Evolutionary conservation across 2,797 vertebrate species (phyloP), one percentile per base, ranked within the genome.

Genomic region (Rhincodon typus): DNA sequence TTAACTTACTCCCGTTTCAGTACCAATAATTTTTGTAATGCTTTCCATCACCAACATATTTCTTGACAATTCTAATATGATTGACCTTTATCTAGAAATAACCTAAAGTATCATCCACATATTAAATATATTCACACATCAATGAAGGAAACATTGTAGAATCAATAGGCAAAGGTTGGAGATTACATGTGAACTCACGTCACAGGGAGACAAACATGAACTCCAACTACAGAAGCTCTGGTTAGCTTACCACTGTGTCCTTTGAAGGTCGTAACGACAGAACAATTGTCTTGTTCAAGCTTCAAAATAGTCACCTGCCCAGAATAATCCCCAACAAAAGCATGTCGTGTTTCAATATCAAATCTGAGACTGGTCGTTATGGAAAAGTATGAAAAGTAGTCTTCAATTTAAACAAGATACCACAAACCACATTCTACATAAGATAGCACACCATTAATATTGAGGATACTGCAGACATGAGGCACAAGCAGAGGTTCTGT

Each of bases 221-320:
- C 57, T 95, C 38, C 74, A 34, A 19, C 46, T 13, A 34, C 42
- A 95, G 1, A 57, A 69, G 70, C 27, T 53, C 46, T 53, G 46
- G 23, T 77, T 46, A 77, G 70, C 94, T 96, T 97, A 99, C 99
- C 99, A 96, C 99, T 99, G 97, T 99, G 99, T 96, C 99, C 99
- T 97, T 99, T 99, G 97, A 99, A 99, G 4, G 99, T 99, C 0
- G 99, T 99, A 96, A 99, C 98, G 96, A 99, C 97, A 96, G 98
- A 98, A 97, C 99, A 99, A 97, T 97, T 98, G 97, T 99, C 99
- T 97, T 99, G 99, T 96, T 99, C 99, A 97, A 99, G 97, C 97
- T 99, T 99, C 96, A 99, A 98, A 96, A 99, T 99, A 94, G 99
- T 99, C 97, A 99, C 99, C 97, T 99, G 99, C 96, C 99, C 99